A percentile compares a stretch with the other conserved stretches of the same genome.
phyloP scores from a whole-genome alignment of 2,888 invertebrate genomes.

The Mimachlamys varia region DNA sequence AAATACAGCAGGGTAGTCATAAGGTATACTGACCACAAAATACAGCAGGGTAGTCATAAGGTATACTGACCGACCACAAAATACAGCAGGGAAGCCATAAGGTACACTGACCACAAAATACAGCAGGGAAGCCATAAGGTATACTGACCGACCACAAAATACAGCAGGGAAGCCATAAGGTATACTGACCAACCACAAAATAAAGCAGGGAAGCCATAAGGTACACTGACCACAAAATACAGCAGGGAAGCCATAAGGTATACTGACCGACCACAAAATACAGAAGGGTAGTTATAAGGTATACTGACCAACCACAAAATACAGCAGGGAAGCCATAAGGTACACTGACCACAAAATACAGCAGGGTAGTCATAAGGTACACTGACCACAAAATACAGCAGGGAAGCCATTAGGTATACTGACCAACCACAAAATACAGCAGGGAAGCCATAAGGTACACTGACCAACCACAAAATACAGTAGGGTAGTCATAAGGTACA shows the following conservation, averaged over 20 bases:
- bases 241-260: constrained; percentile 56
- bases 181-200: constrained; percentile 50
- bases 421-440: constrained; percentile 48
- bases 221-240: constrained; percentile 49
- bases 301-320: constrained; percentile 50
- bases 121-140: constrained; percentile 56
- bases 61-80: constrained; percentile 49
- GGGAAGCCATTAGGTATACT: constrained; percentile 56
- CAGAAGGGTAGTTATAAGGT: constrained; percentile 54
- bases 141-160: constrained; percentile 50
- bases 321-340: constrained; percentile 56
- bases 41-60: constrained; percentile 55
- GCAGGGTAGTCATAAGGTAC: constrained; percentile 55
- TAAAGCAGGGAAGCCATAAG: constrained; percentile 56
- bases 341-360: constrained; percentile 49
- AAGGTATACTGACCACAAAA: constrained; percentile 49
- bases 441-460: constrained; percentile 56
- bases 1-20: constrained; percentile 55
- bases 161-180: constrained; percentile 56
- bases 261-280: constrained; percentile 50
- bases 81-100: constrained; percentile 56
- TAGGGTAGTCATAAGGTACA: constrained; percentile 55
- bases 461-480: constrained; percentile 50
- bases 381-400: constrained; percentile 51
- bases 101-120: constrained; percentile 49